phyloP scores from a whole-genome alignment of 2,888 invertebrate genomes.

The Biston betularia region DNA sequence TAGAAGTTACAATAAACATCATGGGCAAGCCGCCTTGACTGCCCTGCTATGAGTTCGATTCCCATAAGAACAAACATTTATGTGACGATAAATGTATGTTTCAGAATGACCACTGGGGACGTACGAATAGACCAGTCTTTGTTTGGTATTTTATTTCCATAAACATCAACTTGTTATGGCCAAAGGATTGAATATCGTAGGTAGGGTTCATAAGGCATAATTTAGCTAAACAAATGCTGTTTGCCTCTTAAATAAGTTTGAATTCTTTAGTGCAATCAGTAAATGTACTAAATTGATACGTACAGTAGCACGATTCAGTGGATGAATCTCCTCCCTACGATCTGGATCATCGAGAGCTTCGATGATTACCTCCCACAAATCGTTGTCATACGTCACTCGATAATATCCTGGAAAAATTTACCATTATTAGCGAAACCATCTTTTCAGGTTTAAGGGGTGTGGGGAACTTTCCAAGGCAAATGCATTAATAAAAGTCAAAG shows the following conservation, averaged over 20 bases:
- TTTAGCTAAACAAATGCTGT: too few species aligned
- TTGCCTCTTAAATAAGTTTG: too few species aligned
- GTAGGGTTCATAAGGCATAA: too few species aligned
- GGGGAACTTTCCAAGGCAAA: background rate
- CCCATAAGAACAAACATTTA: too few species aligned
- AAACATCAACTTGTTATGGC: too few species aligned
- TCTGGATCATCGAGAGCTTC: conserved; percentile 84
- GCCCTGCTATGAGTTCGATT: too few species aligned
- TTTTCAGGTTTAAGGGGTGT: background rate
- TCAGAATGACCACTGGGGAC: too few species aligned
- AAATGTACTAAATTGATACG: conserved; percentile 38
- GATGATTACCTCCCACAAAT: conserved; percentile 88
- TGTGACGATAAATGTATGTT: background rate
- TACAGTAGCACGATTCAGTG: conserved; percentile 89
- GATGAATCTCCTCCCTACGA: conserved; percentile 85
- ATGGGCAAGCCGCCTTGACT: background rate
- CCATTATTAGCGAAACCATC: background rate
- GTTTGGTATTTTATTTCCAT: too few species aligned
- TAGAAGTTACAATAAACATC: background rate
- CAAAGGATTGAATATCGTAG: too few species aligned
- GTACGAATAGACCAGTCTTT: too few species aligned
- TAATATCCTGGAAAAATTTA: conserved; percentile 81
- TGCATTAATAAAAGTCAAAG: too few species aligned
- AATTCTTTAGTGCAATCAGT: too few species aligned
- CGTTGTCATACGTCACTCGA: conserved; percentile 89